Percentiles rank a stretch among this genome's conserved stretches.
phyloP scores from a whole-genome alignment of 30 jellyfish, hydroid and myxozoan genomes.

The Phacellophora camtschatica region DNA sequence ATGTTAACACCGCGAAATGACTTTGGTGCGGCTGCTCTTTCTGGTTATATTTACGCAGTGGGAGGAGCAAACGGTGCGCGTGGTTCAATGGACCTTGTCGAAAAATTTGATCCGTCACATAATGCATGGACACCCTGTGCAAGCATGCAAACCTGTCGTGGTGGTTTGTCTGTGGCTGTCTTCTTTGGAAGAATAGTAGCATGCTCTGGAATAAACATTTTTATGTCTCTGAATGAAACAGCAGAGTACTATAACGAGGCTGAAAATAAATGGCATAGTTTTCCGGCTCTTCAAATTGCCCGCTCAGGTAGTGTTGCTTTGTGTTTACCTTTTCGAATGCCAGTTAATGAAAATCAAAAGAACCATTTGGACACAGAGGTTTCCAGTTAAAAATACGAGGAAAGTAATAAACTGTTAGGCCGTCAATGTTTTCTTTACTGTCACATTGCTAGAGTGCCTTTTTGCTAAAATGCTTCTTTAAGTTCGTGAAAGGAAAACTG shows the following conservation, averaged over 20 bases:
- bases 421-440: no score
- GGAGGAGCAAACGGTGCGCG: conserved; percentile 90
- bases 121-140: conserved; percentile 81
- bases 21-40: conserved; percentile 82
- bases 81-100: conserved; percentile 86
- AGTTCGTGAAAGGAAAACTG: no score
- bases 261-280: conserved; percentile 68
- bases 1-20: conserved; percentile 86
- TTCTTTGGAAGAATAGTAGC: conserved; percentile 90
- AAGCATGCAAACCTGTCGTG: conserved; percentile 84
- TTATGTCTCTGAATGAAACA: conserved; percentile 72
- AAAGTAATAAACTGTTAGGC: no score
- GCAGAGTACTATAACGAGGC: conserved; percentile 92
- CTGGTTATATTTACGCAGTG: conserved; percentile 85
- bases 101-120: conserved; percentile 64
- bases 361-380: no score
- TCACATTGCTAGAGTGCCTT: no score
- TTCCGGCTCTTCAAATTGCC: conserved; percentile 65
- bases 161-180: conserved; percentile 88
- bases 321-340: conserved; percentile 78
- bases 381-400: no score
- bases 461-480: no score
- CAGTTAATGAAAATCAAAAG: neutral
- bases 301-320: conserved; percentile 85
- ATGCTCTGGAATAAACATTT: conserved; percentile 84